phyloP scores from a whole-genome alignment of 2,797 vertebrate species.

The Australoheros facetus region DNA sequence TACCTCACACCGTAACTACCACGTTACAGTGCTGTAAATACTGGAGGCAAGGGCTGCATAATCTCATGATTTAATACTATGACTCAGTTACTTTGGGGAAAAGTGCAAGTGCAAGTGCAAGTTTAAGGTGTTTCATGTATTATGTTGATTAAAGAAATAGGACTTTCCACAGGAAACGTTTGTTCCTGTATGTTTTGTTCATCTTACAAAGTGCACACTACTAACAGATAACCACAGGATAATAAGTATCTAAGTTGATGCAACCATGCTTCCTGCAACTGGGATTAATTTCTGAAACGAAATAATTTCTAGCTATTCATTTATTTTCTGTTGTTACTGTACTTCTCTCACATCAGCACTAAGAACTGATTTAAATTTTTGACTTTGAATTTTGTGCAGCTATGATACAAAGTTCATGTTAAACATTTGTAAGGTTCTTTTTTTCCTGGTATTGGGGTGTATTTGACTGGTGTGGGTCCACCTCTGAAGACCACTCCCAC shows the following conservation, averaged over 20 bases:
- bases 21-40: not conserved
- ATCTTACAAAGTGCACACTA: not conserved
- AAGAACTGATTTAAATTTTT: not conserved
- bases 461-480: not conserved
- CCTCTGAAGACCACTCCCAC: not conserved
- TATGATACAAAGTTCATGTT: not conserved
- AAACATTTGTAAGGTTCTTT: not conserved
- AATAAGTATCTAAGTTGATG: too few species aligned
- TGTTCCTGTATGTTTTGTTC: not conserved
- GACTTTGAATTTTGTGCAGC: too few species aligned
- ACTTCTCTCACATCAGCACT: not conserved
- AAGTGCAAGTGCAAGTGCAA: too few species aligned
- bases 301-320: not conserved
- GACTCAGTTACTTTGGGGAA: too few species aligned
- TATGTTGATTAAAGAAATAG: not conserved
- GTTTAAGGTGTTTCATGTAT: not conserved
- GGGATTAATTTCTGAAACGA: not conserved
- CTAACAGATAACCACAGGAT: not conserved
- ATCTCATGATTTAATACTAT: too few species aligned
- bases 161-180: not conserved
- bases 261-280: too few species aligned
- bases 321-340: not conserved
- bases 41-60: too few species aligned
- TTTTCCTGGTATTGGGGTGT: too few species aligned
- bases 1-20: not conserved